phyloP scores from a whole-genome alignment of 2,113 vertebrate species.

The Ascaphus truei region DNA sequence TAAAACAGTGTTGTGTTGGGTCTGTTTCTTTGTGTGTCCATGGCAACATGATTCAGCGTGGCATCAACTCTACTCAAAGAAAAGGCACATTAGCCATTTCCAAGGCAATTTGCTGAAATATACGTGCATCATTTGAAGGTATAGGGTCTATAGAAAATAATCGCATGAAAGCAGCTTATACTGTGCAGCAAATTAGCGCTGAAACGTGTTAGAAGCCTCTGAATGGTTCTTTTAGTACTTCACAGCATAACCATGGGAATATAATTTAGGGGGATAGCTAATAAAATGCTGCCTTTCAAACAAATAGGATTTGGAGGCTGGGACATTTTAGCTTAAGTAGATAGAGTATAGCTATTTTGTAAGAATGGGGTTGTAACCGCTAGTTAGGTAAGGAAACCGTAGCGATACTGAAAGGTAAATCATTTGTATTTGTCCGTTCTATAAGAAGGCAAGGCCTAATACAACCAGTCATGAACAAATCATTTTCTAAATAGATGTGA shows the following conservation, averaged over 20 bases:
- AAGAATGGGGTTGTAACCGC: background rate
- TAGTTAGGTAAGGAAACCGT: background rate
- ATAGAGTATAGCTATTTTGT: background rate
- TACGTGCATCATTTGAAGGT: background rate
- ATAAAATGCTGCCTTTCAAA: constrained; percentile 5
- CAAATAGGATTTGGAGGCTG: constrained; percentile 1
- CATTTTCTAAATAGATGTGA: background rate
- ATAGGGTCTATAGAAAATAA: background rate
- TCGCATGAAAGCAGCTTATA: constrained; percentile 1
- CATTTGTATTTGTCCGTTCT: background rate
- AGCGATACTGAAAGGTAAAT: background rate
- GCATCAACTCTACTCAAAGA: background rate
- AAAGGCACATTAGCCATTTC: background rate
- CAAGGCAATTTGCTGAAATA: constrained; percentile 8
- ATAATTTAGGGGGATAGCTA: background rate
- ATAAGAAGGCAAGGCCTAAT: background rate
- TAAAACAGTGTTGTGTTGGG: no score
- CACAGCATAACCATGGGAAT: background rate
- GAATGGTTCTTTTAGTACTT: background rate
- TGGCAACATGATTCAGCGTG: background rate
- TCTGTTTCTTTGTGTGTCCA: constrained; percentile 10
- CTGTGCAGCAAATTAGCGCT: background rate
- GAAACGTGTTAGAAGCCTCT: background rate
- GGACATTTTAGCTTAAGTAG: background rate
- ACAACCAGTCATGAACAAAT: background rate